Evolutionary conservation across 2,113 vertebrate genomes (phyloP).

Genomic region (Thryonomys swinderianus): DNA sequence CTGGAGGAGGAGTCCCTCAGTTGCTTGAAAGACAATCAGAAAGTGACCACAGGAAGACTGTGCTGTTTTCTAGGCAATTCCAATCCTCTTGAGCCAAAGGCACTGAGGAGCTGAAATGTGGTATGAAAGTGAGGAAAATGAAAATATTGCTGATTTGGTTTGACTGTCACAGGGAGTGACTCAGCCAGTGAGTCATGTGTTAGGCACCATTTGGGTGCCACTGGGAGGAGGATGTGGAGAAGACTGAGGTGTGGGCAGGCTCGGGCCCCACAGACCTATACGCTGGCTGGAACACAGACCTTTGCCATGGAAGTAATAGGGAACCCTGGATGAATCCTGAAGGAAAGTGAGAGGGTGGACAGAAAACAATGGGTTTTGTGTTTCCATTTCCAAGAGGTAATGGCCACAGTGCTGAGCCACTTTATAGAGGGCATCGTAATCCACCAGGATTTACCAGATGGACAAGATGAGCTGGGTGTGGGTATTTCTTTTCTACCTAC

Average conservation of each 20-base stretch:
- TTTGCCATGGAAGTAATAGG: neutral
- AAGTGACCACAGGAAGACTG: neutral
- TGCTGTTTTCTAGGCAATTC: neutral
- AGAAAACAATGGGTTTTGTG: neutral
- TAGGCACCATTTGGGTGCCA: neutral
- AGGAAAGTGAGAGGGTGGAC: neutral
- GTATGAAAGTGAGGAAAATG: neutral
- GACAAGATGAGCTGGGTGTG: neutral
- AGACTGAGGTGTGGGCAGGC: neutral
- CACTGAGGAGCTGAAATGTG: neutral
- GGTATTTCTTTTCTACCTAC: neutral
- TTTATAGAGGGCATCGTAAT: neutral
- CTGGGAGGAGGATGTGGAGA: accelerated
- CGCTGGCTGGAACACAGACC: neutral
- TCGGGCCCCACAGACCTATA: neutral
- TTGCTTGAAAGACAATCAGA: neutral
- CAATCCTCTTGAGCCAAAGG: neutral
- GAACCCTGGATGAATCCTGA: neutral
- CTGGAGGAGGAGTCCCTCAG: neutral
- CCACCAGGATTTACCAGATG: neutral
- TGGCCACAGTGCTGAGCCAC: neutral
- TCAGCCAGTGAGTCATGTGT: neutral
- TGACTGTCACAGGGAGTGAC: too few relatives aligned
- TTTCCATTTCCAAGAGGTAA: neutral
- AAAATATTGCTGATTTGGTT: neutral